Evolutionary conservation across 2,888 invertebrate genomes (phyloP).

Genomic region (Rotaria sp.): DNA sequence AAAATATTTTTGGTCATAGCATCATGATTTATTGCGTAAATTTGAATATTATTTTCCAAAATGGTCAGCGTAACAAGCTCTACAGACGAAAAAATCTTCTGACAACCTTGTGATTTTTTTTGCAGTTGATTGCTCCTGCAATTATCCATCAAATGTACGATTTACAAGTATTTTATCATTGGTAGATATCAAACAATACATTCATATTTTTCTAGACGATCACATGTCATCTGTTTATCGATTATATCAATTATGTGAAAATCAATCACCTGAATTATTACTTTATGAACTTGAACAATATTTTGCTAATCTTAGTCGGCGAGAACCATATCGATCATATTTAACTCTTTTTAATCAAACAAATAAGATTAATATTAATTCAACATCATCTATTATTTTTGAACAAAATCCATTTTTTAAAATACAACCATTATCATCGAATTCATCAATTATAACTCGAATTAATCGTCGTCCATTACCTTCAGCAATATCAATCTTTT

Average conservation of each 20-base stretch:
- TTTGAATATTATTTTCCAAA: no score
- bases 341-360: neutral
- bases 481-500: neutral
- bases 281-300: neutral
- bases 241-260: constrained; percentile 3
- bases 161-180: no score
- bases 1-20: no score
- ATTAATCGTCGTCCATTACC: neutral
- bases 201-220: neutral
- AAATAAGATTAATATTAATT: neutral
- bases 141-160: no score
- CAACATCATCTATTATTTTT: neutral
- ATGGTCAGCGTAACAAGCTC: no score
- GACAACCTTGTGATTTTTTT: no score
- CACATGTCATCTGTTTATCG: neutral
- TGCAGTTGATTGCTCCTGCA: no score
- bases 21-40: no score
- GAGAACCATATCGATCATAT: neutral
- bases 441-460: neutral
- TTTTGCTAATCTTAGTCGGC: neutral
- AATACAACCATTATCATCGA: neutral
- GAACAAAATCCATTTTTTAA: neutral
- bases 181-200: neutral
- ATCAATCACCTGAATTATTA: neutral
- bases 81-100: no score